Evolutionary conservation across 2,888 invertebrate genomes (phyloP).

Genomic region (Junonia oenone): DNA sequence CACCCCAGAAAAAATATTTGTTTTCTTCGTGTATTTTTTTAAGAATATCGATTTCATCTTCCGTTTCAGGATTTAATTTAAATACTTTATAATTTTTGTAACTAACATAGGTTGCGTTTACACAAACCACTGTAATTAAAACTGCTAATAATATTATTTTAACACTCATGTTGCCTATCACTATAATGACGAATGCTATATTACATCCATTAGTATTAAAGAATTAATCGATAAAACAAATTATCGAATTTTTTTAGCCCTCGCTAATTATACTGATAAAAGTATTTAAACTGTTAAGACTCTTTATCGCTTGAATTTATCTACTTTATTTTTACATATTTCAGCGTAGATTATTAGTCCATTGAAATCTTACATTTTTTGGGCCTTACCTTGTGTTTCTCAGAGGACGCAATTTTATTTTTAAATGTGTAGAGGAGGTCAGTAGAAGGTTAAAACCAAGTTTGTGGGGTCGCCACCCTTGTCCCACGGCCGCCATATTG

Average conservation of each 20-base stretch:
- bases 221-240: conserved; percentile 4
- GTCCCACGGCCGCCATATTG: no score
- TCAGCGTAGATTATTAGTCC: no score
- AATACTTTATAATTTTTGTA: conserved; percentile 76
- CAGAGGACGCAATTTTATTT: no score
- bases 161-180: conserved; percentile 36
- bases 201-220: neutral
- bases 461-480: no score
- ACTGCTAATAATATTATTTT: conserved; percentile 35
- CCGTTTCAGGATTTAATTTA: conserved; percentile 62
- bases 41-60: conserved; percentile 67
- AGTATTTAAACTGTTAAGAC: neutral
- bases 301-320: no score
- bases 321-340: no score
- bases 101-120: conserved; percentile 42
- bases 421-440: no score
- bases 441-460: no score
- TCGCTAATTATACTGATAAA: neutral
- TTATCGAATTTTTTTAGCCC: neutral
- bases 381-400: no score
- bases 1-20: conserved; percentile 48
- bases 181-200: neutral
- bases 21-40: conserved; percentile 45
- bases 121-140: conserved; percentile 29
- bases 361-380: no score